These are phyloP conservation scores for Sialis fuliginosa DNA, from an alignment of 2,888 invertebrate species.

Conservation along the genomic window DNA sequence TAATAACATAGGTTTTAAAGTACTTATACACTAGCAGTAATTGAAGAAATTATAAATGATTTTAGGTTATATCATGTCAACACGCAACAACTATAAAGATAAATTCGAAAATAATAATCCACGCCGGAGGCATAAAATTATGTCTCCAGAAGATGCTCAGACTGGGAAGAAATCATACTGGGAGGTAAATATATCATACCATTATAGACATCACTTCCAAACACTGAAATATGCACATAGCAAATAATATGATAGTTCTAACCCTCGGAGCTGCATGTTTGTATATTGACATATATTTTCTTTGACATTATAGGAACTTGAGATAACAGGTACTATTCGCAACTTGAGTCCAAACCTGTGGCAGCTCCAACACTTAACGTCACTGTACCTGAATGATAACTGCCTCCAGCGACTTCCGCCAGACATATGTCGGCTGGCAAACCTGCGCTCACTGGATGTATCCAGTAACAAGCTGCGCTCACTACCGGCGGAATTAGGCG, in stretches of 20 bases:
- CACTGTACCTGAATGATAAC: slow-evolving; percentile 92
- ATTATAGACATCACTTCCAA: neutral
- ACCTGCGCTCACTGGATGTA: slow-evolving; percentile 77
- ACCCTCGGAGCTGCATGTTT: neutral
- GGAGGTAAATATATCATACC: slow-evolving; percentile 51
- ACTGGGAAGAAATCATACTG: slow-evolving; percentile 85
- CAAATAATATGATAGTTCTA: neutral
- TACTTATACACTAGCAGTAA: no score
- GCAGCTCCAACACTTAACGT: slow-evolving; percentile 81
- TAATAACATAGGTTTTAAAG: no score
- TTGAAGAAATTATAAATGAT: neutral
- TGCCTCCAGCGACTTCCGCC: slow-evolving; percentile 77
- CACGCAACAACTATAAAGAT: slow-evolving; percentile 50
- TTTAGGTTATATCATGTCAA: slow-evolving; percentile 20
- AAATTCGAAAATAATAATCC: slow-evolving; percentile 70
- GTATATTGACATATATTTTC: neutral
- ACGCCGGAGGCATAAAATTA: slow-evolving; percentile 73
- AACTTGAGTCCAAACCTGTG: slow-evolving; percentile 86
- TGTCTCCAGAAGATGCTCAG: slow-evolving; percentile 84
- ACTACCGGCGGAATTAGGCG: slow-evolving; percentile 91
- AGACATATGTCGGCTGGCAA: slow-evolving; percentile 71
- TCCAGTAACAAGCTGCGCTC: slow-evolving; percentile 89
- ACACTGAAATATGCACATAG: neutral
- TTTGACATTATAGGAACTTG: slow-evolving; percentile 21
- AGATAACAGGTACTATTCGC: slow-evolving; percentile 81